Evolutionary conservation across 2,113 vertebrate species (phyloP).

Genomic region (Aphyosemion australe): DNA sequence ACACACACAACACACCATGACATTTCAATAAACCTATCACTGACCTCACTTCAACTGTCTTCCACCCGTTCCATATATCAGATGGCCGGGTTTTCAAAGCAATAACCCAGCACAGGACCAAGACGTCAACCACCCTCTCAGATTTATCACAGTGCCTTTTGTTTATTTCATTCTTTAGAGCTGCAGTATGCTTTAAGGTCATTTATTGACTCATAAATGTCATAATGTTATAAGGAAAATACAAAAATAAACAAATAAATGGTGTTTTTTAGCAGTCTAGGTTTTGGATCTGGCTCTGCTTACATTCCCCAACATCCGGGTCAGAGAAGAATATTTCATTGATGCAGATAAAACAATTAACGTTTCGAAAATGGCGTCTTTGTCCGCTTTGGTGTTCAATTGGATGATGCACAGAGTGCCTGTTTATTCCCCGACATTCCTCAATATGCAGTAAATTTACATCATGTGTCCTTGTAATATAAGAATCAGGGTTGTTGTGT

Average conservation of each 20-base stretch:
- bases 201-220: slow-evolving; percentile 54
- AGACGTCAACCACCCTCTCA: slow-evolving; percentile 36
- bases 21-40: slow-evolving; percentile 61
- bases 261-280: no score
- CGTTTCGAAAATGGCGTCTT: no score
- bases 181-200: slow-evolving; percentile 44
- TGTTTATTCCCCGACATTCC: no score
- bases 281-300: no score
- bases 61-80: slow-evolving; percentile 45
- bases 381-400: no score
- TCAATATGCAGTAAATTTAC: not conserved
- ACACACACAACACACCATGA: slow-evolving; percentile 40
- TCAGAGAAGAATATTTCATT: no score
- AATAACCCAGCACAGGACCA: slow-evolving; percentile 40
- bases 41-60: slow-evolving; percentile 45
- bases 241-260: slow-evolving; percentile 19
- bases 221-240: slow-evolving; percentile 33
- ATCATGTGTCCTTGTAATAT: not conserved
- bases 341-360: no score
- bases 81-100: slow-evolving; percentile 36
- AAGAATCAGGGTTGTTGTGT: slow-evolving; percentile 5
- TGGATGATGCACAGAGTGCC: no score
- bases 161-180: slow-evolving; percentile 29
- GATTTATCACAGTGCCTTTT: slow-evolving; percentile 56
- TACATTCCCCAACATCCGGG: no score